Percentiles rank a stretch among this genome's conserved stretches.
Evolutionary conservation across 1,140 invertebrate species (phyloP).

Genomic region (Episyrphus balteatus): DNA sequence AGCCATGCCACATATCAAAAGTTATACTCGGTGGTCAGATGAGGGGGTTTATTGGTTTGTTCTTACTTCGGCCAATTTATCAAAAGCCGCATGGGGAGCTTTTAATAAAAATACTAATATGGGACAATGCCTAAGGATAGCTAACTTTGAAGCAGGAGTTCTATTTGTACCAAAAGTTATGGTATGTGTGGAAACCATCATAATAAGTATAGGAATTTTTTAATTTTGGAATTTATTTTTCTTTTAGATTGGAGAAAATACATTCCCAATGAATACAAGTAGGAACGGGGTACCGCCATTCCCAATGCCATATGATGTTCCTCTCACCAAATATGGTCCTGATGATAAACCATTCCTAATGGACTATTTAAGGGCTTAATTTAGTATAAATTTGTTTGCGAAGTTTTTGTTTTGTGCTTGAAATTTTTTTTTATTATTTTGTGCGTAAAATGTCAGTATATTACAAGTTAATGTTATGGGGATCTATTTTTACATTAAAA

Average conservation of each 20-base stretch:
- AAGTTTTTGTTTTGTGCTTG: too few relatives aligned
- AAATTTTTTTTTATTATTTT: too few relatives aligned
- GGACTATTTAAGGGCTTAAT: constrained; percentile 18
- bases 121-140: constrained; percentile 52
- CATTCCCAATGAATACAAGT: constrained; percentile 33
- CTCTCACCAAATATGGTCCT: constrained; percentile 50
- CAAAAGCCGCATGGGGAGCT: constrained; percentile 89
- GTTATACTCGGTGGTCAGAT: constrained; percentile 68
- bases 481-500: too few relatives aligned
- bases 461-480: too few relatives aligned
- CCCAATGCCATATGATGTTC: constrained; percentile 70
- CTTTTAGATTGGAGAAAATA: constrained; percentile 30
- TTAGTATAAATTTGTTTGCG: too few relatives aligned
- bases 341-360: constrained; percentile 50
- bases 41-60: constrained; percentile 66
- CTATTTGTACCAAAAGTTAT: constrained; percentile 77
- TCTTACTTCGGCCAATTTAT: constrained; percentile 86
- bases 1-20: constrained; percentile 92
- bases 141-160: constrained; percentile 87
- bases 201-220: not conserved
- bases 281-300: constrained; percentile 42
- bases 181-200: constrained; percentile 42
- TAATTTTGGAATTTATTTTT: not conserved
- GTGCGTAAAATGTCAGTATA: too few relatives aligned
- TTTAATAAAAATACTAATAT: constrained; percentile 52